Evolutionary conservation across 2,797 vertebrate species (phyloP).

Genomic region (Enteromius anoplus): DNA sequence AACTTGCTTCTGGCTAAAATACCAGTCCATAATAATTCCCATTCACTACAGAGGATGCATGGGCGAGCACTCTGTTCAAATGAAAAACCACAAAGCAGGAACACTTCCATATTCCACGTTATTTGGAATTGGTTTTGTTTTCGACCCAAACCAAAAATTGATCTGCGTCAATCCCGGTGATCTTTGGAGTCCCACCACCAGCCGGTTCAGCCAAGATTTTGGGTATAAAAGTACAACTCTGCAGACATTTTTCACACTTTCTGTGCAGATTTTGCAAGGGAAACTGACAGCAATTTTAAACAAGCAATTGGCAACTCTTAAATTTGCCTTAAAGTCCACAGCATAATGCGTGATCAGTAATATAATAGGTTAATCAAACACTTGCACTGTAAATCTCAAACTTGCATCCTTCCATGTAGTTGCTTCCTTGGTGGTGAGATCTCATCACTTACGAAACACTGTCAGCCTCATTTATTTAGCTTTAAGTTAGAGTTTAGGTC

Average conservation of each 20-base stretch:
- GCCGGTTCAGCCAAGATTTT: not conserved
- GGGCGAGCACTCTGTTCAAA: not conserved
- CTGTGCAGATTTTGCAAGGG: not conserved
- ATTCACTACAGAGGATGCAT: not conserved
- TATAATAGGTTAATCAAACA: not conserved
- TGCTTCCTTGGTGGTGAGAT: constrained; percentile 22
- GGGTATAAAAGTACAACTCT: not conserved
- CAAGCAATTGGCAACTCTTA: not conserved
- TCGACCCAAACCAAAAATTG: not conserved
- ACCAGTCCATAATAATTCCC: not conserved
- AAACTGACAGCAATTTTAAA: not conserved
- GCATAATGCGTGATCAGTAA: not conserved
- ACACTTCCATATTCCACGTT: not conserved
- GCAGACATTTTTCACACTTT: not conserved
- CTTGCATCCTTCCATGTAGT: constrained; percentile 16
- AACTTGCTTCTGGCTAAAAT: not conserved
- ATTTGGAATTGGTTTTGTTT: not conserved
- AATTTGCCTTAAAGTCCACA: not conserved
- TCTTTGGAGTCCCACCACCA: not conserved
- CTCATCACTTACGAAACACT: constrained; percentile 3
- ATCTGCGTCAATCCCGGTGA: not conserved
- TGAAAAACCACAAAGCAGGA: not conserved
- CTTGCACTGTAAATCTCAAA: constrained; percentile 33
- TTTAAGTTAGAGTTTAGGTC: constrained; percentile 33
- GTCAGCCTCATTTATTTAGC: not conserved